Conservation (phyloP, 2,888 invertebrate genomes). For the Anodontia alba region DNA sequence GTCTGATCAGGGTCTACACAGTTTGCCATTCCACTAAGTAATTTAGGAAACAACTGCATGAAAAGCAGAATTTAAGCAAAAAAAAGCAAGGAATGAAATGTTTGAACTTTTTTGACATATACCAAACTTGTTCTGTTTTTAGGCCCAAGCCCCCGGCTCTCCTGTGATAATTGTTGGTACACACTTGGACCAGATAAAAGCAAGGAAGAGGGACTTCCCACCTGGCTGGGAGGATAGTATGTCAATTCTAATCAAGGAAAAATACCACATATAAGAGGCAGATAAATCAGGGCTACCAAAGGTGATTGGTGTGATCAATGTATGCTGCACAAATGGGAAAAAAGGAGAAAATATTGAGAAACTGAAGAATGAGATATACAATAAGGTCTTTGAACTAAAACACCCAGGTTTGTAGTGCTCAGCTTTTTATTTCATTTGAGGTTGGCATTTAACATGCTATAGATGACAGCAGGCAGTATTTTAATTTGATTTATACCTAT, state of each 20-base stretch:
- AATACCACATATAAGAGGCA: constrained; percentile 95
- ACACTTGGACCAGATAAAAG: constrained; percentile 92
- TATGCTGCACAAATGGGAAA: constrained; percentile 89
- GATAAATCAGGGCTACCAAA: constrained; percentile 97
- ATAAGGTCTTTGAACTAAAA: constrained; percentile 95
- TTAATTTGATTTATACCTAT: too few relatives aligned
- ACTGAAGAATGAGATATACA: constrained; percentile 96
- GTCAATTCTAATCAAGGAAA: constrained; percentile 86
- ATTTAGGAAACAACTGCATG: too few relatives aligned
- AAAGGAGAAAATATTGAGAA: constrained; percentile 95
- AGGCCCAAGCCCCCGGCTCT: constrained; percentile 97
- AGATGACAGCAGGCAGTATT: too few relatives aligned
- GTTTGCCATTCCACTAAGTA: too few relatives aligned
- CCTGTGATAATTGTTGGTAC: constrained; percentile 98
- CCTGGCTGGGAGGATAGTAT: constrained; percentile 95
- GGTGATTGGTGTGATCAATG: constrained; percentile 93
- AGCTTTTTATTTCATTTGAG: neutral
- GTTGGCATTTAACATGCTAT: neutral
- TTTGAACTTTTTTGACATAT: too few relatives aligned
- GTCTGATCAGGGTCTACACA: too few relatives aligned
- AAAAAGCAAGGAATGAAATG: too few relatives aligned
- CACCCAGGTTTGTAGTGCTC: constrained; percentile 89
- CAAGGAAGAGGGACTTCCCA: constrained; percentile 86
- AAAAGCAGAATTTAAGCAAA: too few relatives aligned
- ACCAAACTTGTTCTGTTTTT: neutral